A percentile compares a stretch with the other conserved stretches of the same genome.
These are phyloP conservation scores for Podotricha telesiphe DNA, from an alignment of 2,888 invertebrate species.

Conservation along the genomic window DNA sequence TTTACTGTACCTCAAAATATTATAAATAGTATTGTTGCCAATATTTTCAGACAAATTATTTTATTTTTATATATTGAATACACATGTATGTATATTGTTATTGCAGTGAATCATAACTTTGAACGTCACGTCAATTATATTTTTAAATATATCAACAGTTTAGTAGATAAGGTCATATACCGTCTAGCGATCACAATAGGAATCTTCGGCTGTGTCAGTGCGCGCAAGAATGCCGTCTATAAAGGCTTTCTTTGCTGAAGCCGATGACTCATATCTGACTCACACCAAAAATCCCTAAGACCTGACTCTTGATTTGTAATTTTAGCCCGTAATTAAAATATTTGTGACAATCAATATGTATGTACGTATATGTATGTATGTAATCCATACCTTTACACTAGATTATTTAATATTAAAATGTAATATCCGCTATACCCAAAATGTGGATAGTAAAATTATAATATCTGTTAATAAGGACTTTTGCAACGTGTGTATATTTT, in stretches of 20 bases:
- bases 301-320: slow-evolving; percentile 36
- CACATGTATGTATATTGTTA: too few relatives aligned
- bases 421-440: too few relatives aligned
- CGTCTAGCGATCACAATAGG: slow-evolving; percentile 71
- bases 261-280: slow-evolving; percentile 73
- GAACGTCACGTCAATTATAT: slow-evolving; percentile 40
- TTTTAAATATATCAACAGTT: slow-evolving; percentile 59
- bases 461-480: too few relatives aligned
- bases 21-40: too few relatives aligned
- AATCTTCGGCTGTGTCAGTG: slow-evolving; percentile 69
- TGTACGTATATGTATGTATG: not conserved
- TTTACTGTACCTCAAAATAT: not conserved
- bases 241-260: slow-evolving; percentile 64
- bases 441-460: too few relatives aligned
- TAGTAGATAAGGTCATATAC: slow-evolving; percentile 66
- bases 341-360: slow-evolving; percentile 24
- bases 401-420: too few relatives aligned
- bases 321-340: slow-evolving; percentile 34
- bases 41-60: too few relatives aligned
- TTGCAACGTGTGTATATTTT: too few relatives aligned
- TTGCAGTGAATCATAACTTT: not conserved
- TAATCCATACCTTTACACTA: not conserved
- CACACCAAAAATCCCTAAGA: slow-evolving; percentile 54
- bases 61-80: not conserved
- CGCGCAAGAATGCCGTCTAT: slow-evolving; percentile 56